Evolutionary conservation across 2,888 invertebrate species (phyloP), one percentile per base, ranked within the genome.

Genomic region (Prosopocoilus inquinatus): DNA sequence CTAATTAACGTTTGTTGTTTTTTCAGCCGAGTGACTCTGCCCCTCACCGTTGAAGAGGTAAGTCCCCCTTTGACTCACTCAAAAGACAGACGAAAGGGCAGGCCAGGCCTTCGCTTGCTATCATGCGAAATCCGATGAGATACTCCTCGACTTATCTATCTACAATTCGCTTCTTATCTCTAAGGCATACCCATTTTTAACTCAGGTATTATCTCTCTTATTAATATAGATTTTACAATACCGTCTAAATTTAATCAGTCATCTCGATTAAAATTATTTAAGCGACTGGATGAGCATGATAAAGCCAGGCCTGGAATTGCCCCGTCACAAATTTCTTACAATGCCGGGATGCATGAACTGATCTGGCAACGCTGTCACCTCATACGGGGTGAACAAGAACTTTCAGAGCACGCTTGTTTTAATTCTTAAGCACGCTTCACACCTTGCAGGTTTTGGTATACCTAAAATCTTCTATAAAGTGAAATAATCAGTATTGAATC

Each of bases 1-100:
- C 36, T 57, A 13, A 43, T 46, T 63, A 64, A 64, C 64, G 43
- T 39, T 32, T 49, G 15, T 57, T 44, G 13, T 28, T 44, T 49
- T 70, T 86, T 75, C 86, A 96, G 96, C 84, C 95, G 96, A 76
- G 92, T 97, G 74, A 90, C 94, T 78, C 86, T 97, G 79, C 96
- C 96, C 75, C 85, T 96, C 79, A 94, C 94, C 71, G 96, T 96
- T 68, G 95, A 96, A 82, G 96, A 96, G 91, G 95, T 95, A 83
- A 84, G 89, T 80, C 50, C 9, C 11, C 64, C 59, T 62, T 2
- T 51, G 58, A 60, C 47, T 16, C 34, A 47, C 13, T 2, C 9
- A n/a, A 34, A 11, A 46, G 32, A 28, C 20, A 28, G 20, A 28
- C 5, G 7, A 5, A 28, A 5, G 20, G 20, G 20, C 20, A 28